Percentiles rank a stretch among this genome's conserved stretches.
phyloP scores from a whole-genome alignment of 37 sponge, comb jelly and placozoan genomes.

The Diacarnus erythraeanus region DNA sequence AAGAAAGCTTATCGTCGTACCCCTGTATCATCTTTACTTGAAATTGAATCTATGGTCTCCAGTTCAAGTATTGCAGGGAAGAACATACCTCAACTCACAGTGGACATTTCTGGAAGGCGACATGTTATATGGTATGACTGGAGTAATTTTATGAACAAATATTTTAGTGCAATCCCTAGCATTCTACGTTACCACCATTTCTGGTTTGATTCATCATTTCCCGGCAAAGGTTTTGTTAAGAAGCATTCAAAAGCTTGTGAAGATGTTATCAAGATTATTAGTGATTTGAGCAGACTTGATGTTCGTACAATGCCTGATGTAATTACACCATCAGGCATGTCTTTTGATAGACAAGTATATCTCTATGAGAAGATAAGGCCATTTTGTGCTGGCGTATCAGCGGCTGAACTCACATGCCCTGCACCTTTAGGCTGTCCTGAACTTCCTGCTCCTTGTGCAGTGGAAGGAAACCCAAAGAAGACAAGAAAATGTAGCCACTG shows the following conservation, averaged over 20 bases:
- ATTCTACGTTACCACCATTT: conserved; percentile 31
- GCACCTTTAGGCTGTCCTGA: neutral
- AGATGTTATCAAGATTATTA: neutral
- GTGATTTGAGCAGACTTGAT: neutral
- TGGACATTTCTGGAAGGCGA: neutral
- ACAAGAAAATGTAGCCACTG: conserved; percentile 31
- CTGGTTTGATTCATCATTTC: neutral
- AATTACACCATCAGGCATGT: conserved; percentile 15
- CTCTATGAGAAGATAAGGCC: conserved; percentile 30
- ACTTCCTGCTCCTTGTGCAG: neutral
- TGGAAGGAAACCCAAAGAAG: neutral
- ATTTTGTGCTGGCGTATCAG: conserved; percentile 7
- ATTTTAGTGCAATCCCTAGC: neutral
- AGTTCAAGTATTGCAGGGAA: conserved; percentile 10
- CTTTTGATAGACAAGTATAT: conserved; percentile 15
- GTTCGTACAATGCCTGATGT: neutral
- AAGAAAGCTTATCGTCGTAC: conserved; percentile 20
- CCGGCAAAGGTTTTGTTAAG: conserved; percentile 11
- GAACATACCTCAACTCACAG: neutral
- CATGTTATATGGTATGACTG: conserved; percentile 22
- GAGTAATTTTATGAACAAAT: conserved; percentile 1
- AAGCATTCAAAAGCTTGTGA: neutral
- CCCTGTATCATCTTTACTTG: too few relatives aligned
- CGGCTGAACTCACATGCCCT: conserved; percentile 37
- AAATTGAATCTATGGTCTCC: too few relatives aligned